phyloP scores from a whole-genome alignment of 1,140 invertebrate species.

The Venturia canescens region DNA sequence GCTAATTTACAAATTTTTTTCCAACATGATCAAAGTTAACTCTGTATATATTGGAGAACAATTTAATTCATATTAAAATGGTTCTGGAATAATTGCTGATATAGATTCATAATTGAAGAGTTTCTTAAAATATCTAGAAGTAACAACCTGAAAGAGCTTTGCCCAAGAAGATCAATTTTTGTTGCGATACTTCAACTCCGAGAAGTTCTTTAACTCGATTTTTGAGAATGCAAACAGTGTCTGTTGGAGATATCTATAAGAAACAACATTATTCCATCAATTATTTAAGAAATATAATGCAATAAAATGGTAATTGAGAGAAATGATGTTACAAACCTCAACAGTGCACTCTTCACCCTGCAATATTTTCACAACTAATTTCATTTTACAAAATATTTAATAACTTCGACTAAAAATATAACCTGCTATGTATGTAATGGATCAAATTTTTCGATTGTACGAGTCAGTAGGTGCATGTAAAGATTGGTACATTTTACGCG shows the following conservation, averaged over 20 bases:
- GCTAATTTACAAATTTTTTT: no score
- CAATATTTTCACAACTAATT: constrained; percentile 68
- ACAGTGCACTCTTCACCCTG: constrained; percentile 69
- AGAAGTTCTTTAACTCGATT: constrained; percentile 69
- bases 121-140: no score
- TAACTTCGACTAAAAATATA: background rate
- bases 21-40: no score
- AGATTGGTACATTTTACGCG: background rate
- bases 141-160: constrained; percentile 68
- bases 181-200: constrained; percentile 71
- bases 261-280: constrained; percentile 17
- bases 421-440: background rate
- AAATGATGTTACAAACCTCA: constrained; percentile 62
- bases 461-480: background rate
- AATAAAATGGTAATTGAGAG: background rate
- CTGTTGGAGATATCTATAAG: constrained; percentile 68
- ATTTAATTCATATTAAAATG: no score
- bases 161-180: constrained; percentile 70
- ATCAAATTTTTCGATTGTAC: constrained; percentile 20
- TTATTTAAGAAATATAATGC: constrained; percentile 20
- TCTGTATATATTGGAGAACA: no score
- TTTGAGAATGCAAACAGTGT: constrained; percentile 71
- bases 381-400: constrained; percentile 59
- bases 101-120: no score
- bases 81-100: no score